phyloP scores from a whole-genome alignment of 1,140 invertebrate genomes.

The Probaryconus sp. region DNA sequence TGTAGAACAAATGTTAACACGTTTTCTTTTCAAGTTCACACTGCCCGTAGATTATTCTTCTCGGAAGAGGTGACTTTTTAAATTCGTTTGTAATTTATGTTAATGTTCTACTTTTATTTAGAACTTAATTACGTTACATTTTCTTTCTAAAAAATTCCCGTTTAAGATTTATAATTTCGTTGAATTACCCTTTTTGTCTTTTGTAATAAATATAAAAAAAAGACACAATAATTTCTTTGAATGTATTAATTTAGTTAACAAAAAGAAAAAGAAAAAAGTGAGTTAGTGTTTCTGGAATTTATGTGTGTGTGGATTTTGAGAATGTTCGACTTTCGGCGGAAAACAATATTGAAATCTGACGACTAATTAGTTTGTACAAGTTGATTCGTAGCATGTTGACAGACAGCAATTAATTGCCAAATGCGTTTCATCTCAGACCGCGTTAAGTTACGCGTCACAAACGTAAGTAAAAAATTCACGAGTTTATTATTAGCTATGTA shows the following conservation, averaged over 20 bases:
- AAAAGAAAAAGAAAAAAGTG: too few relatives aligned
- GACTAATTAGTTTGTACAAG: slow-evolving; percentile 72
- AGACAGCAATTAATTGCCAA: slow-evolving; percentile 65
- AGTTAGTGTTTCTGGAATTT: too few relatives aligned
- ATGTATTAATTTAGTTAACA: too few relatives aligned
- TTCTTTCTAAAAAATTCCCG: too few relatives aligned
- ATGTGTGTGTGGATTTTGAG: too few relatives aligned
- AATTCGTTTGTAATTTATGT: slow-evolving; percentile 39
- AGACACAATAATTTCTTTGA: too few relatives aligned
- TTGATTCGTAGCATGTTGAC: slow-evolving; percentile 46
- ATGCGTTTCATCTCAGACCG: slow-evolving; percentile 51
- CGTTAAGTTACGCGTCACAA: slow-evolving; percentile 46
- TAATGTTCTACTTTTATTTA: too few relatives aligned
- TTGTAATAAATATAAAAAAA: too few relatives aligned
- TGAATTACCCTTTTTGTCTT: too few relatives aligned
- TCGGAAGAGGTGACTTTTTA: slow-evolving; percentile 20
- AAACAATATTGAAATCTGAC: slow-evolving; percentile 29
- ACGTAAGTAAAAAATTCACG: slow-evolving; percentile 34
- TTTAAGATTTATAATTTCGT: too few relatives aligned
- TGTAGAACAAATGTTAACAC: slow-evolving; percentile 58
- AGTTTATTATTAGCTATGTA: slow-evolving; percentile 51
- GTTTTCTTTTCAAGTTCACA: slow-evolving; percentile 50
- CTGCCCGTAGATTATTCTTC: slow-evolving; percentile 7
- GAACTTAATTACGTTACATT: too few relatives aligned
- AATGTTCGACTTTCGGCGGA: slow-evolving; percentile 34